Conservation (phyloP, 2,113 vertebrate species). For the Alethe castanea region DNA sequence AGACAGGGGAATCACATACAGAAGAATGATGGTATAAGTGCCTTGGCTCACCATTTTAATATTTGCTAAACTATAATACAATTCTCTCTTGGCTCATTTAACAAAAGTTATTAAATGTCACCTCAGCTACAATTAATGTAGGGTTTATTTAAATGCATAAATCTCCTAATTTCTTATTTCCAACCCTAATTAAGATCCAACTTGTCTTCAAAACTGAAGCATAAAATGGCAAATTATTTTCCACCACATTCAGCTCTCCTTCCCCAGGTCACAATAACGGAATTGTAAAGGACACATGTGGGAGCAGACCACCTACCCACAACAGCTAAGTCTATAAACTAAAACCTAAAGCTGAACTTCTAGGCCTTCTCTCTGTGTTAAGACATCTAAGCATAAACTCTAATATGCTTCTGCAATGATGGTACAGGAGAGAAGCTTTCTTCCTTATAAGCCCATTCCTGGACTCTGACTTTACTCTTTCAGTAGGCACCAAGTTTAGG, state of each 20-base stretch:
- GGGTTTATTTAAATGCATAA: slow-evolving; percentile 13
- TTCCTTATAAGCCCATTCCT: neutral
- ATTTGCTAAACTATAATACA: slow-evolving; percentile 13
- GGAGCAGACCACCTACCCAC: neutral
- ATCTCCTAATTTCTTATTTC: neutral
- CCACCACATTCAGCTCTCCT: neutral
- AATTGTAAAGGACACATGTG: neutral
- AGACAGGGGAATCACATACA: neutral
- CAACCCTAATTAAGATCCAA: neutral
- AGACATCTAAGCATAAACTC: neutral
- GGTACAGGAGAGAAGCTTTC: neutral
- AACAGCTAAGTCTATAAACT: neutral
- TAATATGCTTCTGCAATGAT: neutral
- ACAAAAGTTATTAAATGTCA: slow-evolving; percentile 40
- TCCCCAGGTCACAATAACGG: neutral
- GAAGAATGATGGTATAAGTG: neutral
- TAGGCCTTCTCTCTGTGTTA: neutral
- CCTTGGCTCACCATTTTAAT: neutral
- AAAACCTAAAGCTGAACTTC: neutral
- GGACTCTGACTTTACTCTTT: neutral
- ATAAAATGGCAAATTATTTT: neutral
- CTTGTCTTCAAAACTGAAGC: neutral
- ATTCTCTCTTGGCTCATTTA: slow-evolving; percentile 27
- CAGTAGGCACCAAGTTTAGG: neutral
- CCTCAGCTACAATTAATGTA: neutral